Conservation (phyloP, 2,888 invertebrate species). For the Phengaris arion region DNA sequence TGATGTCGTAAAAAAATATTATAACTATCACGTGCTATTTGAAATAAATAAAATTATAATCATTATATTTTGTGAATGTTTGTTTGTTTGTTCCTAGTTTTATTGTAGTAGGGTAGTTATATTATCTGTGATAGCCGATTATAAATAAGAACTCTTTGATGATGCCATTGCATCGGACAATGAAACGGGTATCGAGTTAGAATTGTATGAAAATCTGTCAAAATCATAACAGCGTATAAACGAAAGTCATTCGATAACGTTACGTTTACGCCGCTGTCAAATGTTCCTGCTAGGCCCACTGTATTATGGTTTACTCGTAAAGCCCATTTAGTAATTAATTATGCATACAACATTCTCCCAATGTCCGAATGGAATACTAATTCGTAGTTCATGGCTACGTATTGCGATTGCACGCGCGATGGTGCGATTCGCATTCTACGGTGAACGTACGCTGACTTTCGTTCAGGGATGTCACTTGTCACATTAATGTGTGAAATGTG, state of each 20-base stretch:
- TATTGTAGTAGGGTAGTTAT: too few species aligned
- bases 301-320: conserved; percentile 22
- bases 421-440: conserved; percentile 11
- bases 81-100: too few species aligned
- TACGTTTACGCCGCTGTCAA: too few species aligned
- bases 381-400: conserved; percentile 64
- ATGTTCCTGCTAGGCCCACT: too few species aligned
- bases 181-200: conserved; percentile 1
- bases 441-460: background rate
- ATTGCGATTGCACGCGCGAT: conserved; percentile 46
- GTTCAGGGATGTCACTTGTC: background rate
- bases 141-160: background rate
- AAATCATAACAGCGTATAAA: too few species aligned
- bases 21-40: too few species aligned
- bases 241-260: too few species aligned
- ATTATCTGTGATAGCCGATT: too few species aligned
- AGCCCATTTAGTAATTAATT: conserved; percentile 15
- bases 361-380: conserved; percentile 39
- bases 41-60: too few species aligned
- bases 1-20: too few species aligned
- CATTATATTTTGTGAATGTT: too few species aligned
- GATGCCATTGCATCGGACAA: background rate
- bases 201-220: too few species aligned
- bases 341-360: conserved; percentile 26
- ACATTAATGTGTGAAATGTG: background rate